Conservation (phyloP, 2,888 invertebrate genomes). For the Bugula neritina region DNA sequence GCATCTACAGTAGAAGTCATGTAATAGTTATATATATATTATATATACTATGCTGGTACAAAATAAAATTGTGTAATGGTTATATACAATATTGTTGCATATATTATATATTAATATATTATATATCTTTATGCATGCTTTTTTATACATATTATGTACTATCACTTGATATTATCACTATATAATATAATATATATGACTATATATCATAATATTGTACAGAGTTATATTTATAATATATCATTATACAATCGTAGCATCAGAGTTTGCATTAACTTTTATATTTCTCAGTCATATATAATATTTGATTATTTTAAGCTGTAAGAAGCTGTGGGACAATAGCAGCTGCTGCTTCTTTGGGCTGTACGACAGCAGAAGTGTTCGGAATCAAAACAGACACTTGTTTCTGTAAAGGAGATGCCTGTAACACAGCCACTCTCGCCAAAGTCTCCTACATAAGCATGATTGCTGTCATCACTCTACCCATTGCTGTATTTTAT, state of each 20-base stretch:
- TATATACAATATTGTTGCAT: neutral
- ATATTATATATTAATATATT: neutral
- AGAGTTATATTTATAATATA: neutral
- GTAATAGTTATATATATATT: too few species aligned
- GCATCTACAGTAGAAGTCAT: too few species aligned
- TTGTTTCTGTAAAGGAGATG: neutral
- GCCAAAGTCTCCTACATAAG: neutral
- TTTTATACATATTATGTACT: too few species aligned
- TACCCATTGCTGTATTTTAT: neutral
- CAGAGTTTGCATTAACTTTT: neutral
- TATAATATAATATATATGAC: too few species aligned
- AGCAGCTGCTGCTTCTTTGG: neutral
- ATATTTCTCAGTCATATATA: neutral
- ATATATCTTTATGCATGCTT: too few species aligned
- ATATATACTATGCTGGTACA: neutral
- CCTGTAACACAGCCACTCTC: neutral
- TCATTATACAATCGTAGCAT: neutral
- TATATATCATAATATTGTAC: too few species aligned
- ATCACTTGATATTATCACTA: too few species aligned
- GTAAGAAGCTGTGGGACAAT: neutral
- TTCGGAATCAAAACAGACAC: neutral
- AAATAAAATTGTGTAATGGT: neutral
- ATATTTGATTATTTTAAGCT: neutral
- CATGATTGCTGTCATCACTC: neutral
- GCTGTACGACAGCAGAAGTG: neutral